Evolutionary conservation across 2,888 invertebrate species (phyloP).

Genomic region (Scotopteryx bipunctaria): DNA sequence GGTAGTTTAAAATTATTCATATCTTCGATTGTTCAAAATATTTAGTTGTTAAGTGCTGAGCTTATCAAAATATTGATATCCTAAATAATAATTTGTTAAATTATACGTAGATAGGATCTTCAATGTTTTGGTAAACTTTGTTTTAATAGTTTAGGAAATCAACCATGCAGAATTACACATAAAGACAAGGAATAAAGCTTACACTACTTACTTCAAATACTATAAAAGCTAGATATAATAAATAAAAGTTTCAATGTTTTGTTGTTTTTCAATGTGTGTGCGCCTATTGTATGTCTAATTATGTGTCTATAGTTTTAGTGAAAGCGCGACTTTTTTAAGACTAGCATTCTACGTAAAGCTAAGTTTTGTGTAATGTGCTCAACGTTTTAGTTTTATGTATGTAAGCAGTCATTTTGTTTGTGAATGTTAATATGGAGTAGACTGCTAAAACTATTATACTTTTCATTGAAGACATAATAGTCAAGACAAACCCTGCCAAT

Average conservation of each 20-base stretch:
- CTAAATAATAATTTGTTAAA: not conserved
- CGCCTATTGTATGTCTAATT: conserved; percentile 27
- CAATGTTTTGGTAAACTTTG: conserved; percentile 26
- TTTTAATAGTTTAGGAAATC: not conserved
- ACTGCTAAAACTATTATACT: conserved; percentile 55
- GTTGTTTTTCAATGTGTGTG: conserved; percentile 33
- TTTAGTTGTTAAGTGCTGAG: too few relatives aligned
- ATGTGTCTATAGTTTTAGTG: conserved; percentile 29
- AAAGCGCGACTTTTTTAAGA: conserved; percentile 30
- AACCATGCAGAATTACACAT: conserved; percentile 19
- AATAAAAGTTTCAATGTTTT: conserved; percentile 19
- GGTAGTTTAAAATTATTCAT: too few relatives aligned
- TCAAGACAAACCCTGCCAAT: conserved; percentile 61
- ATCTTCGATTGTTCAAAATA: too few relatives aligned
- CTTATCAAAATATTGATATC: conserved; percentile 23
- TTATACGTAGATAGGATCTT: not conserved
- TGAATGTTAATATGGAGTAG: conserved; percentile 54
- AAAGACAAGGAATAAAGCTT: conserved; percentile 31
- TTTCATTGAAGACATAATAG: conserved; percentile 70
- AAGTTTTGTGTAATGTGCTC: conserved; percentile 53
- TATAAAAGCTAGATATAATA: conserved; percentile 30
- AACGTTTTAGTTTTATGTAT: conserved; percentile 52
- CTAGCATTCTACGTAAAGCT: conserved; percentile 58
- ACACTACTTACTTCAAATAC: conserved; percentile 34
- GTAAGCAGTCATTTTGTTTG: conserved; percentile 44